Conservation (phyloP, 2,888 invertebrate species). For the Pollenia labialis region DNA sequence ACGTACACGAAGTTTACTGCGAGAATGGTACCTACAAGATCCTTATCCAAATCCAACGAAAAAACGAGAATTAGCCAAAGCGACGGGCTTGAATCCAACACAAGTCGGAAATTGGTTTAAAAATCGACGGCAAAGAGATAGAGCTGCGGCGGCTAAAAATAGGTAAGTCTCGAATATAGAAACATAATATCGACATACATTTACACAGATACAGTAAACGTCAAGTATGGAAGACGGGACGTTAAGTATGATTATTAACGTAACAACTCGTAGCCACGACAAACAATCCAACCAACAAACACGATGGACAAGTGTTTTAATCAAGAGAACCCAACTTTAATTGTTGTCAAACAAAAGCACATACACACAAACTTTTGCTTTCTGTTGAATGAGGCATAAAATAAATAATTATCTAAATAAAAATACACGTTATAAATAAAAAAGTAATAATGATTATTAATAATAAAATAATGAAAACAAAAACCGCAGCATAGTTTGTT, state of each 20-base stretch:
- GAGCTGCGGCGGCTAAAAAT: conserved; percentile 98
- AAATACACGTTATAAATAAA: not conserved
- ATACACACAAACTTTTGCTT: not conserved
- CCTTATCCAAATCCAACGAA: conserved; percentile 98
- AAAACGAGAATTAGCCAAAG: conserved; percentile 94
- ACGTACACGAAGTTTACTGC: conserved; percentile 94
- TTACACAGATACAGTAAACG: too few species aligned
- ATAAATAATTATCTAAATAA: conserved; percentile 26
- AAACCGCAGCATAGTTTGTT: conserved; percentile 73
- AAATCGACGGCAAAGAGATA: conserved; percentile 93
- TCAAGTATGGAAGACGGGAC: too few species aligned
- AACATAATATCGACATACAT: not conserved
- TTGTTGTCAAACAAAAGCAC: not conserved
- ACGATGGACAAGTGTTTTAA: conserved; percentile 62
- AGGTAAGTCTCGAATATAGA: conserved; percentile 87
- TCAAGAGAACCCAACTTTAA: conserved; percentile 5
- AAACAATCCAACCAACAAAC: conserved; percentile 3
- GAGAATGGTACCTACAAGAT: conserved; percentile 99
- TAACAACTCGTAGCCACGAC: conserved; percentile 26
- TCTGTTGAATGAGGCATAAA: conserved; percentile 28
- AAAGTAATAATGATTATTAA: not conserved
- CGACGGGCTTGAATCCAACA: conserved; percentile 95
- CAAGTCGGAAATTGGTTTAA: conserved; percentile 98
- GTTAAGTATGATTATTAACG: not conserved
- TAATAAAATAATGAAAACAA: conserved; percentile 29